Conservation (phyloP, 2,113 vertebrate species). For the Nyctibius bracteatus region DNA sequence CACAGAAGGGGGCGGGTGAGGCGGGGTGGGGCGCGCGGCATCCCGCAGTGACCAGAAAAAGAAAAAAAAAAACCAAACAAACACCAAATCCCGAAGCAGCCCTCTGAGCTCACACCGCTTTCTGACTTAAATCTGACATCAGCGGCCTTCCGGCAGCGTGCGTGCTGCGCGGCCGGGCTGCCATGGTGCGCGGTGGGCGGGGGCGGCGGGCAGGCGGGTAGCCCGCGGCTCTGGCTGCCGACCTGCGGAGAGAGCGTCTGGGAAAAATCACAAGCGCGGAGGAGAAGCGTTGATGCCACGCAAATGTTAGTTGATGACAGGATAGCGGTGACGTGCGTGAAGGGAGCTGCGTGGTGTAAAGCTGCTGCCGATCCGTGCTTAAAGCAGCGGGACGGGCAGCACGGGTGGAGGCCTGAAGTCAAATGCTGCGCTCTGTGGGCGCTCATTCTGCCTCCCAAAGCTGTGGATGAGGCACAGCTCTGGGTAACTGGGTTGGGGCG, state of each 20-base stretch:
- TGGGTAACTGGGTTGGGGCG: too few relatives aligned
- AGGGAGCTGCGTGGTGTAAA: fast-evolving
- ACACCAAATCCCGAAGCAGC: too few relatives aligned
- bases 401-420: too few relatives aligned
- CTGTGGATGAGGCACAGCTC: neutral
- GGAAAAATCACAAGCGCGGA: fast-evolving
- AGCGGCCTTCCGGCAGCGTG: neutral
- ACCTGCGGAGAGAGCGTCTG: too few relatives aligned
- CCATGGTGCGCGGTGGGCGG: neutral
- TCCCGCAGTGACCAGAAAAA: neutral
- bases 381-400: neutral
- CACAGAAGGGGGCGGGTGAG: neutral
- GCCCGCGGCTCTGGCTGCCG: too few relatives aligned
- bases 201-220: too few relatives aligned
- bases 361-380: fast-evolving
- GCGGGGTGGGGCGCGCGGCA: neutral
- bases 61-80: too few relatives aligned
- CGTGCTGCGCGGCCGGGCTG: neutral
- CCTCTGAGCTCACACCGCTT: neutral
- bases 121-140: neutral
- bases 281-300: neutral
- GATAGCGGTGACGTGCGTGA: fast-evolving
- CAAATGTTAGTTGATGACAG: neutral
- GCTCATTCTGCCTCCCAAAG: neutral
- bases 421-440: fast-evolving